Evolutionary conservation across 2,888 invertebrate genomes (phyloP), one percentile per base, ranked within the genome.

Genomic region (Luperina nickerlii): DNA sequence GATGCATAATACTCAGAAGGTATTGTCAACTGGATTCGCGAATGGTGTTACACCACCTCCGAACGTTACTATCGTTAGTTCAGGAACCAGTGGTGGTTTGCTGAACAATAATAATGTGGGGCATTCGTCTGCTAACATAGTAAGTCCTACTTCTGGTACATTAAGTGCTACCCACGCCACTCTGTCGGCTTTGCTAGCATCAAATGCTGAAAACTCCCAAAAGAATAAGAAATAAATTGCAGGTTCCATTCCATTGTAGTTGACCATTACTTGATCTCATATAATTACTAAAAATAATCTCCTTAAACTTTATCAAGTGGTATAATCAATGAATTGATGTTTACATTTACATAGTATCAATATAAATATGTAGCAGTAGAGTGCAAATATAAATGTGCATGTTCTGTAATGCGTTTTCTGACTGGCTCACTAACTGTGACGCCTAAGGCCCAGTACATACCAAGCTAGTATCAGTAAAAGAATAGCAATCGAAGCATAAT

Each of bases 1-100:
- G 95, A 97, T 97, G 97, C 97, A 96, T 79, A 97, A 96, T 81
- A 96, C 96, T 4, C 97, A 97, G 86, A 97, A 97, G 85, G 95
- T 97, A 27, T 86, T 96, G 54, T 96, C 96, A 0, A 96, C 96
- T 42, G 97, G 97, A 6, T 97, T 96, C 68, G 96, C 96, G 24
- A 96, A 94, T 63, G 96, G 97, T 3, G 94, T 93, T 0, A 94
- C 96, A 0, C 96, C 96, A 0, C 96, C 97, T 0, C 96, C 96
- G 0, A 97, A 96, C 75, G 96, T 96, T 0, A 97, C 96, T 38
- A 96, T 97, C n/a, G 96, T 97, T 4, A 96, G 96, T 83, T 96
- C 96, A 0, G 96, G 96, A 0, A 92, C 94, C 0, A 92, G 93
- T 80, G 94, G 93, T 0, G 94, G 94, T 2, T 90, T 96, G 32